These are phyloP conservation scores for Melitaea athalia DNA, from an alignment of 2,888 invertebrate genomes.

Conservation along the genomic window DNA sequence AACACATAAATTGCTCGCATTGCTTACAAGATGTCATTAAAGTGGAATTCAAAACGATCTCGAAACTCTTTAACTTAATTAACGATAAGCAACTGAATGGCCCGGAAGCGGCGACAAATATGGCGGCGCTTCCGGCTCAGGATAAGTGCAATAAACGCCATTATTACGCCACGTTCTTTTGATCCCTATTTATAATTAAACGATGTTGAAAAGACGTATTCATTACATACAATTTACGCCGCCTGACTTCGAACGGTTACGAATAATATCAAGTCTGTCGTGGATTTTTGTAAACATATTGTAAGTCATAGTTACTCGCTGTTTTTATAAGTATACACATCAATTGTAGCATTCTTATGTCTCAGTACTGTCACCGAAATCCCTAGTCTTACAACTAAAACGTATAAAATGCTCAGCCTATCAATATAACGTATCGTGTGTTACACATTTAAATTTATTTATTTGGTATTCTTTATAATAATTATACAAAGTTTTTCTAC, in stretches of 20 bases:
- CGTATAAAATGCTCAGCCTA: too few relatives aligned
- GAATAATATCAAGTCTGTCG: background rate
- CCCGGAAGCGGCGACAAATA: conserved; percentile 40
- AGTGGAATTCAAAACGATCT: conserved; percentile 21
- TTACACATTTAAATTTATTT: too few relatives aligned
- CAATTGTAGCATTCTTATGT: too few relatives aligned
- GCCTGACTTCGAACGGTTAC: background rate
- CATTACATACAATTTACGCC: background rate
- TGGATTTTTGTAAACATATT: too few relatives aligned
- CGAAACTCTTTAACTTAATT: conserved; percentile 32
- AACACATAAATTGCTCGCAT: background rate
- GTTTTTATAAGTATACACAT: too few relatives aligned
- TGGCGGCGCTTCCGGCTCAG: conserved; percentile 41
- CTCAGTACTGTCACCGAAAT: too few relatives aligned
- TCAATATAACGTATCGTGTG: too few relatives aligned
- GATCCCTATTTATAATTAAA: conserved; percentile 20
- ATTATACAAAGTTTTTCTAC: too few relatives aligned
- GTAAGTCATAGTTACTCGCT: too few relatives aligned
- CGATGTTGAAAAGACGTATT: background rate
- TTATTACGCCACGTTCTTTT: conserved; percentile 20
- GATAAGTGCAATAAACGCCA: conserved; percentile 37
- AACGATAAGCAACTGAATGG: conserved; percentile 37
- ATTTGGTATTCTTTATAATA: too few relatives aligned
- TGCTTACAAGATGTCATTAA: background rate
- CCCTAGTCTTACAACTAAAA: too few relatives aligned